A percentile compares a stretch with the other conserved stretches of the same genome.
phyloP scores from a whole-genome alignment of 2,113 vertebrate species.

The Casuarius casuarius region DNA sequence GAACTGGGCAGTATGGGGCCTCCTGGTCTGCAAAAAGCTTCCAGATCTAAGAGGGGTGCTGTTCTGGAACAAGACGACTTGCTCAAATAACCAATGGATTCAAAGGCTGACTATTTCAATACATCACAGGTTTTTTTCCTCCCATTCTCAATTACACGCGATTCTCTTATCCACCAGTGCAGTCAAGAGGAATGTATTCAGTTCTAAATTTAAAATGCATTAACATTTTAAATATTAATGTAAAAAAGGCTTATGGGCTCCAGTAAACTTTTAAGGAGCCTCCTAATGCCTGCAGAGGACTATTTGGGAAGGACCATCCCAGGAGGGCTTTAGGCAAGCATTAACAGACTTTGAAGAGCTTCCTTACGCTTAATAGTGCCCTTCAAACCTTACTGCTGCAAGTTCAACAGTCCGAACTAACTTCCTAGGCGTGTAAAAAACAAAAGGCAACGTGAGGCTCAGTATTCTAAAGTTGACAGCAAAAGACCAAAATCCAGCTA shows the following conservation, averaged over 20 bases:
- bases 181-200: not conserved
- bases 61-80: not conserved
- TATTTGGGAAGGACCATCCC: not conserved
- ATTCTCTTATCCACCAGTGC: not conserved
- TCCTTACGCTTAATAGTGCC: not conserved
- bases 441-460: not conserved
- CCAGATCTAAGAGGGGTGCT: not conserved
- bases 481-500: not conserved
- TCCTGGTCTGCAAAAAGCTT: not conserved
- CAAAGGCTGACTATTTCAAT: not conserved
- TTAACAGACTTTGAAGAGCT: constrained; percentile 12
- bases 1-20: not conserved
- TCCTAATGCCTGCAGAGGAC: not conserved
- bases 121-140: not conserved
- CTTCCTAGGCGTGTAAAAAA: not conserved
- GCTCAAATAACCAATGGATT: not conserved
- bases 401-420: not conserved
- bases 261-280: constrained; percentile 9
- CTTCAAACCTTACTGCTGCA: not conserved
- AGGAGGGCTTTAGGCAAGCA: not conserved
- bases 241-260: not conserved
- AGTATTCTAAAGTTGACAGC: not conserved
- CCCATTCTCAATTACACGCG: not conserved
- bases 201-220: constrained; percentile 32
- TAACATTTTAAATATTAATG: constrained; percentile 51